Evolutionary conservation across 1,140 invertebrate genomes (phyloP).

Genomic region (Eurytemora carolleeae): DNA sequence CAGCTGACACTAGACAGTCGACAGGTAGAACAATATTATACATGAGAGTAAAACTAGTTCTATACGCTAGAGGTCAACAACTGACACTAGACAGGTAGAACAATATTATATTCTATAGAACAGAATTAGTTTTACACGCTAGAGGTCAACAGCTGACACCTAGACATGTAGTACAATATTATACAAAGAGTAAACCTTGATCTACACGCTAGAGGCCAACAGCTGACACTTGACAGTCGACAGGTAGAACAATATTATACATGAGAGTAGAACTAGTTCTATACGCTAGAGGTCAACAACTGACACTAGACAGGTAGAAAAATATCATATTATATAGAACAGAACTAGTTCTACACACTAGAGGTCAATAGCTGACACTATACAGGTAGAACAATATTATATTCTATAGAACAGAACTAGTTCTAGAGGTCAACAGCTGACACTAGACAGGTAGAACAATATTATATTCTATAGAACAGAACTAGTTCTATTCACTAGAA

Average conservation of each 20-base stretch:
- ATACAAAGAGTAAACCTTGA: conserved; percentile 27
- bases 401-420: too few species aligned
- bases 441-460: too few species aligned
- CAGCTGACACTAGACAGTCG: conserved; percentile 25
- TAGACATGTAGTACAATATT: conserved; percentile 28
- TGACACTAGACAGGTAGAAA: conserved; percentile 26
- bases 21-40: conserved; percentile 27
- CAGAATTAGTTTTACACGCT: conserved; percentile 29
- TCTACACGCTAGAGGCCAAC: conserved; percentile 22
- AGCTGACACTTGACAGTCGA: conserved; percentile 23
- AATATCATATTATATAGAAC: conserved; percentile 28
- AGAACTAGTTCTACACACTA: conserved; percentile 25
- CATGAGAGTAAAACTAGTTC: conserved; percentile 27
- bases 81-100: conserved; percentile 22
- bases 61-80: conserved; percentile 22
- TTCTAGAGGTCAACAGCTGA: too few species aligned
- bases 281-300: conserved; percentile 26
- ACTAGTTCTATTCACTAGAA: too few species aligned
- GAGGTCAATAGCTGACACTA: too few species aligned
- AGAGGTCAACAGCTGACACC: conserved; percentile 26
- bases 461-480: too few species aligned
- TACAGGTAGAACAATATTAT: too few species aligned
- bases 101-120: too few species aligned
- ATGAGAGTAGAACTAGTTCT: conserved; percentile 32
- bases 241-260: too few species aligned